Evolutionary conservation across 1,140 invertebrate genomes (phyloP), one percentile per base, ranked within the genome.

Genomic region (Pomacea maculata): DNA sequence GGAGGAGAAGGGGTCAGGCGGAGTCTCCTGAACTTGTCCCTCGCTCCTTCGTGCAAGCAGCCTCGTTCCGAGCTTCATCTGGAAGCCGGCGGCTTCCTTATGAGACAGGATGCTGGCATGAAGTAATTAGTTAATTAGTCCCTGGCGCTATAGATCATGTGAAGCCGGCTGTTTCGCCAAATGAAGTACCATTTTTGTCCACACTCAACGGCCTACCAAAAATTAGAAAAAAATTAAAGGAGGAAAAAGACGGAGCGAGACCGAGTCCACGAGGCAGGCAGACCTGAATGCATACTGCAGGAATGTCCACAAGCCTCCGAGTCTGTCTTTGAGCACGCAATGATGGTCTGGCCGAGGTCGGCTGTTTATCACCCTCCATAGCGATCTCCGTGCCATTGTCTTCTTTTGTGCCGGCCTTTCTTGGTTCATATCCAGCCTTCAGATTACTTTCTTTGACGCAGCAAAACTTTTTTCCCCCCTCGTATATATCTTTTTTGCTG

Each of bases 41-140:
- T 61, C 1, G 15, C 57, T 61, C 57, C 57, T 61, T 61, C 57
- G 15, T 61, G 57, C 57, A 61, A 11, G 57, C 57, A 17, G 4
- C 11, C 57, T 17, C 57, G 57, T 61, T 61, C 4, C 9, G 57
- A 61, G 57, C 57, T 45, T 45, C 57, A 61, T 14, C 15, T 17
- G 11, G 57, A 17, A 17, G 57, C 11, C 11, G 15, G 4, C 15
- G 57, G 57, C 57, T 61, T 61, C 57, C 57, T 61, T 61, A 61
- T 61, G 57, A 61, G 57, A 61, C 57, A 61, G 57, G 57, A 6
- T 61, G 57, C 15, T 17, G 74, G 14, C 74, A 29, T n/a, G 29
- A 29, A 68, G 64, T 78, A 68, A 78, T 78, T 68, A 70, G 64
- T 78, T 68, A 52, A 78, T 78, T 78, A 78, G 64, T 65, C 67